Conservation (phyloP, 2,797 vertebrate genomes). For the Onychomys torridus region DNA sequence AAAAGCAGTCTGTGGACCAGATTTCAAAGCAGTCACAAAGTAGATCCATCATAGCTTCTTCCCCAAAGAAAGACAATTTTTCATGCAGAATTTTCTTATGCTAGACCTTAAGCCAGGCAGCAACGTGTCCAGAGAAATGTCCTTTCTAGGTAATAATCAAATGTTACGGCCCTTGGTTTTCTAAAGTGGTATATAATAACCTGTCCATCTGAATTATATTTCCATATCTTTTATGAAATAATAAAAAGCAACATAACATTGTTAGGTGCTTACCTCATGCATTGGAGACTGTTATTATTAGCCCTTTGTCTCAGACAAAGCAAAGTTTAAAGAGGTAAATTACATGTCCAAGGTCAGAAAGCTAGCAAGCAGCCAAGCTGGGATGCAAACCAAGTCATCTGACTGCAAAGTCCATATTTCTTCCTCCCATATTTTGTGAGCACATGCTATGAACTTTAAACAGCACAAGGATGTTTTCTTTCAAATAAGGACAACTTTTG, state of each 20-base stretch:
- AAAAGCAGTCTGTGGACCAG: conserved; percentile 31
- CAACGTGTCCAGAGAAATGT: conserved; percentile 21
- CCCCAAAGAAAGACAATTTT: conserved; percentile 35
- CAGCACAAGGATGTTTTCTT: neutral
- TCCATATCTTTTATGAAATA: conserved; percentile 52
- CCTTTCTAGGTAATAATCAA: conserved; percentile 45
- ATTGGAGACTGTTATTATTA: conserved; percentile 29
- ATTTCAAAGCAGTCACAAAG: conserved; percentile 64
- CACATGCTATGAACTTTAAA: neutral
- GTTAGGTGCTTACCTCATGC: conserved; percentile 40
- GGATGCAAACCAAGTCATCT: conserved; percentile 7
- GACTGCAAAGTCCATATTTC: neutral
- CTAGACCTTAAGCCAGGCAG: conserved; percentile 23
- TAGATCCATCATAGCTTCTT: conserved; percentile 35
- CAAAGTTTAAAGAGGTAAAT: conserved; percentile 48
- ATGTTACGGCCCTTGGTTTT: conserved; percentile 66
- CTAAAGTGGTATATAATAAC: conserved; percentile 55
- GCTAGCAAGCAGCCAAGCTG: neutral
- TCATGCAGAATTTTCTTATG: conserved; percentile 34
- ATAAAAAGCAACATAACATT: conserved; percentile 29
- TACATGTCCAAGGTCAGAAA: conserved; percentile 42
- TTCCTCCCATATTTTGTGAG: neutral
- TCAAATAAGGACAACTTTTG: neutral
- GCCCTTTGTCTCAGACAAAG: conserved; percentile 12
- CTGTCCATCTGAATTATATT: conserved; percentile 23